Conservation (phyloP, 2,113 vertebrate genomes). For the Gallinago undulata region DNA sequence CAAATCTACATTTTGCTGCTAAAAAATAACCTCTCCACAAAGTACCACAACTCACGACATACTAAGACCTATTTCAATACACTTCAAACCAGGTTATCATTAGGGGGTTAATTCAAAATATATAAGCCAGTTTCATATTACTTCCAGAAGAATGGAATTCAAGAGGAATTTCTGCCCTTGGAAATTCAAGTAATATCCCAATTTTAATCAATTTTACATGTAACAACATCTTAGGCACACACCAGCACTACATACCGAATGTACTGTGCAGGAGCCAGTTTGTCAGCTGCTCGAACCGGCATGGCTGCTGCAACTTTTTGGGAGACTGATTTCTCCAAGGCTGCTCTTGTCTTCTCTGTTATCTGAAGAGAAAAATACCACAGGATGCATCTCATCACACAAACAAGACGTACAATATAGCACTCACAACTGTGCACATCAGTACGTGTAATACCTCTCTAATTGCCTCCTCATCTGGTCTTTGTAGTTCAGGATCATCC, state of each 20-base stretch:
- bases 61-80: neutral
- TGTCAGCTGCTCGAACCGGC: conserved; percentile 97
- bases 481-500: conserved; percentile 89
- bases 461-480: conserved; percentile 93
- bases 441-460: conserved; percentile 81
- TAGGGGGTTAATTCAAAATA: neutral
- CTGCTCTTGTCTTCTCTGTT: conserved; percentile 93
- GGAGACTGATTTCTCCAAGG: conserved; percentile 93
- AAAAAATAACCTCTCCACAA: neutral
- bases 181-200: neutral
- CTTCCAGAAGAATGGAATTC: neutral
- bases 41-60: neutral
- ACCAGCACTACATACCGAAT: conserved; percentile 82
- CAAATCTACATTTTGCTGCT: neutral
- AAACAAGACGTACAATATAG: neutral
- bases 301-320: conserved; percentile 99
- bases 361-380: conserved; percentile 77
- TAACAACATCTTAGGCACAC: neutral
- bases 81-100: neutral
- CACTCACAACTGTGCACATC: neutral
- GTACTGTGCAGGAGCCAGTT: conserved; percentile 95
- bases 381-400: neutral
- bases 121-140: neutral
- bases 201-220: neutral
- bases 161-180: neutral